Conservation (phyloP, 2,888 invertebrate species). For the Cheilosia soror region DNA sequence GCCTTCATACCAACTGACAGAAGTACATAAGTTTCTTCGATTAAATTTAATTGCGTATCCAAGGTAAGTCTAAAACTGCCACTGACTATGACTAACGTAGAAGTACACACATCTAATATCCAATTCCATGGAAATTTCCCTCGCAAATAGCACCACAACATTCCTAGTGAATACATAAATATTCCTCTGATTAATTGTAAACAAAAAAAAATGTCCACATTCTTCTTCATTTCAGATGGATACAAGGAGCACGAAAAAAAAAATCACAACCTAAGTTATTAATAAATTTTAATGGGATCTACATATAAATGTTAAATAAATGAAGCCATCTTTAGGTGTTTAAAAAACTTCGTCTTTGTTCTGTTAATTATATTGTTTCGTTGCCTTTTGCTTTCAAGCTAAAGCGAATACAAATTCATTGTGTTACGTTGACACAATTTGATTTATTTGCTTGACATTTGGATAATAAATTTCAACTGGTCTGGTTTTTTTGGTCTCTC, state of each 20-base stretch:
- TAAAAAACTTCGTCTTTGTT: conserved; percentile 54
- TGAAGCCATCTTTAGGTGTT: conserved; percentile 71
- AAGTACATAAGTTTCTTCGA: too few species aligned
- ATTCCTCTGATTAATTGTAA: conserved; percentile 57
- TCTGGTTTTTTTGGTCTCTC: conserved; percentile 26
- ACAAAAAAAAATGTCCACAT: conserved; percentile 33
- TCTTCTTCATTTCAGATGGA: conserved; percentile 1
- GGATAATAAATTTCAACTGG: conserved; percentile 66
- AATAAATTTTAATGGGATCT: conserved; percentile 68
- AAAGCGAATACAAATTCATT: conserved; percentile 54
- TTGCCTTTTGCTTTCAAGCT: conserved; percentile 24
- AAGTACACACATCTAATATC: too few species aligned
- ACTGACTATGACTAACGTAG: too few species aligned
- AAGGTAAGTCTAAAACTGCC: too few species aligned
- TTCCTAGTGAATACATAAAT: conserved; percentile 11
- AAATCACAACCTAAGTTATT: conserved; percentile 63
- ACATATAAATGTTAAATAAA: conserved; percentile 62
- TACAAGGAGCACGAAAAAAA: conserved; percentile 10
- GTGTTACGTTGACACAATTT: conserved; percentile 65
- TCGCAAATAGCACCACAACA: not conserved
- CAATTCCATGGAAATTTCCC: not conserved
- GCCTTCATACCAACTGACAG: too few species aligned
- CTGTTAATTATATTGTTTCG: conserved; percentile 71
- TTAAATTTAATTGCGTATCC: too few species aligned
- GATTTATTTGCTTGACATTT: conserved; percentile 65